Evolutionary conservation across 2,113 vertebrate species (phyloP).

Genomic region (Drymodes brunneopygia): DNA sequence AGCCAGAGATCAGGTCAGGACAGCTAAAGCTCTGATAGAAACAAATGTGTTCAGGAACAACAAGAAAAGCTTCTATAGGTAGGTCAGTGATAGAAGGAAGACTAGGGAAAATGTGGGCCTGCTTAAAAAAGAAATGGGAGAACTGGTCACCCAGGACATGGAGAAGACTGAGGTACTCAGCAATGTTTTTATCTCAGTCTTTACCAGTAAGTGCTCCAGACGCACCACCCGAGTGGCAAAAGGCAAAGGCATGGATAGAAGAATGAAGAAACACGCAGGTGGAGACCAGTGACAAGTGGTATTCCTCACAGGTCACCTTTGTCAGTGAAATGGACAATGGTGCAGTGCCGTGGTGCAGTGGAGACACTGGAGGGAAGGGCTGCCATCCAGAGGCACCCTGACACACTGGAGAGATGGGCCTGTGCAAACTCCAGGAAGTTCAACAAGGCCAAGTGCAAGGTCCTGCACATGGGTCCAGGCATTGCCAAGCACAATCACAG

Average conservation of each 20-base stretch:
- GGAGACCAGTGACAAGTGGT: background rate
- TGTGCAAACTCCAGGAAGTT: background rate
- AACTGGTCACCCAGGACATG: background rate
- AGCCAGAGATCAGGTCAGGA: background rate
- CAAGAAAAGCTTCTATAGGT: background rate
- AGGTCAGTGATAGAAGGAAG: background rate
- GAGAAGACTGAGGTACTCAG: background rate
- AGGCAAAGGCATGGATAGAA: background rate
- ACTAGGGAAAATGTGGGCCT: background rate
- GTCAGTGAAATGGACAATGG: rapidly evolving
- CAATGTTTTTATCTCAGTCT: background rate
- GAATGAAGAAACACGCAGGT: background rate
- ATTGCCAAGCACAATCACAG: background rate
- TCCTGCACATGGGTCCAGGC: background rate
- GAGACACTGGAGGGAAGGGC: background rate
- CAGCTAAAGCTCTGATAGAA: background rate
- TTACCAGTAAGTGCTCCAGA: background rate
- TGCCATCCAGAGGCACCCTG: background rate
- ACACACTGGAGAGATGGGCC: background rate
- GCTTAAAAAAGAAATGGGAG: background rate
- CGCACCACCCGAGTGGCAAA: rapidly evolving
- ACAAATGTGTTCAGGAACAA: background rate
- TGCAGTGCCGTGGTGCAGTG: background rate
- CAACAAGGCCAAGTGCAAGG: background rate
- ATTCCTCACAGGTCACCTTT: background rate